A percentile compares a stretch with the other conserved stretches of the same genome.
These are phyloP conservation scores for Alligator sinensis DNA, from an alignment of 2,113 vertebrate genomes.

Conservation along the genomic window DNA sequence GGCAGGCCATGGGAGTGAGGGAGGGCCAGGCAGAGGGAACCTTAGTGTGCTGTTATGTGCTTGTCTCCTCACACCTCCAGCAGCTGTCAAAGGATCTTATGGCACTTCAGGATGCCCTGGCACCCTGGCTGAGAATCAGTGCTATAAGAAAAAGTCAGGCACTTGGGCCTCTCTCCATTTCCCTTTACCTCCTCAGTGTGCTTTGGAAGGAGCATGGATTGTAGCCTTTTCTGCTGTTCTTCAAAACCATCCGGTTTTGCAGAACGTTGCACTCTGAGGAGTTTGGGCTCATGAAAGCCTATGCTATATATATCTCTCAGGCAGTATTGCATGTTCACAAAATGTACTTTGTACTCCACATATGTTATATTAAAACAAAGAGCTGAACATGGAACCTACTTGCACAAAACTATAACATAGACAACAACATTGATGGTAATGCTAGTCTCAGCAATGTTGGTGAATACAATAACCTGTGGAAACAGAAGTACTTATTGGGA, in stretches of 20 bases:
- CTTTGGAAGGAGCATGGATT: neutral
- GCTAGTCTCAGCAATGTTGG: conserved; percentile 96
- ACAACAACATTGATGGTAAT: conserved; percentile 98
- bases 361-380: neutral
- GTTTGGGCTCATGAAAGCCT: neutral
- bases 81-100: too few species aligned
- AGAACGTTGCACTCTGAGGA: neutral
- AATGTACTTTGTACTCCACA: too few species aligned
- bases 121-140: too few species aligned
- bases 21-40: too few species aligned
- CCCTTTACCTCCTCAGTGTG: neutral
- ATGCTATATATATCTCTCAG: too few species aligned
- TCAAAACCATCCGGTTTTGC: neutral
- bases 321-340: too few species aligned
- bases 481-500: neutral
- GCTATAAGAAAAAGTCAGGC: too few species aligned
- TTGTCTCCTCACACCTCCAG: too few species aligned
- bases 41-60: too few species aligned
- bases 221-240: neutral
- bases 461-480: conserved; percentile 94
- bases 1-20: too few species aligned
- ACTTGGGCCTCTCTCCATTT: neutral
- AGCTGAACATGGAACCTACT: conserved; percentile 83
- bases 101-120: too few species aligned
- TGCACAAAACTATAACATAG: conserved; percentile 98